These are phyloP conservation scores for Aythya fuligula DNA, from an alignment of 2,797 vertebrate genomes.

Conservation along the genomic window DNA sequence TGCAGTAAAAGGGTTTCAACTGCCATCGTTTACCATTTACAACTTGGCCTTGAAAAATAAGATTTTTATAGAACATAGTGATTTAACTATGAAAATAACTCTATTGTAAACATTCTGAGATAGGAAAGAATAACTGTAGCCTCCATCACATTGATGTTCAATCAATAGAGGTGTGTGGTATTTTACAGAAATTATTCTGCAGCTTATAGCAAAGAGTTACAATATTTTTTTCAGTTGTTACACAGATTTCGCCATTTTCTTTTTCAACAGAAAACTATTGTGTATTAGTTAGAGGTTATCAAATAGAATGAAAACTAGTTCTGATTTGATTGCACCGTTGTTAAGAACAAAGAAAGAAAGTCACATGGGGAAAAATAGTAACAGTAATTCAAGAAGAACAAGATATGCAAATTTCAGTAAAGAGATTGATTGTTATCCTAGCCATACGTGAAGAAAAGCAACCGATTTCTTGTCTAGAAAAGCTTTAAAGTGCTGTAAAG, in stretches of 20 bases:
- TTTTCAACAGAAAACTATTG: not conserved
- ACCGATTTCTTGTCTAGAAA: not conserved
- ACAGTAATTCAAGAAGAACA: not conserved
- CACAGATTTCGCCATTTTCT: not conserved
- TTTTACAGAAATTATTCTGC: not conserved
- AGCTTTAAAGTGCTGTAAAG: not conserved
- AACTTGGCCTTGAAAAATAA: not conserved
- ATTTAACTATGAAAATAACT: constrained; percentile 16
- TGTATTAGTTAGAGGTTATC: not conserved
- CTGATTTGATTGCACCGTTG: not conserved
- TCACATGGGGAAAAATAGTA: not conserved
- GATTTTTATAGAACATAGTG: not conserved
- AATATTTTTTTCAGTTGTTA: not conserved
- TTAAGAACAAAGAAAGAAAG: not conserved
- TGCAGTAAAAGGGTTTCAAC: not conserved
- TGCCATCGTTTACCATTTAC: not conserved
- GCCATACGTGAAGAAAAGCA: not conserved
- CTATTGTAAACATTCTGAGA: not conserved
- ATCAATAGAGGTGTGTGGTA: not conserved
- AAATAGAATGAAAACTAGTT: not conserved
- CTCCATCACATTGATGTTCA: not conserved
- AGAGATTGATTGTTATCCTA: not conserved
- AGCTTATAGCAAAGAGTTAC: not conserved
- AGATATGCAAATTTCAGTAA: not conserved
- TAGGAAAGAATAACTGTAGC: constrained; percentile 1